phyloP scores from a whole-genome alignment of 2,888 invertebrate species.

The Papilio gigon region DNA sequence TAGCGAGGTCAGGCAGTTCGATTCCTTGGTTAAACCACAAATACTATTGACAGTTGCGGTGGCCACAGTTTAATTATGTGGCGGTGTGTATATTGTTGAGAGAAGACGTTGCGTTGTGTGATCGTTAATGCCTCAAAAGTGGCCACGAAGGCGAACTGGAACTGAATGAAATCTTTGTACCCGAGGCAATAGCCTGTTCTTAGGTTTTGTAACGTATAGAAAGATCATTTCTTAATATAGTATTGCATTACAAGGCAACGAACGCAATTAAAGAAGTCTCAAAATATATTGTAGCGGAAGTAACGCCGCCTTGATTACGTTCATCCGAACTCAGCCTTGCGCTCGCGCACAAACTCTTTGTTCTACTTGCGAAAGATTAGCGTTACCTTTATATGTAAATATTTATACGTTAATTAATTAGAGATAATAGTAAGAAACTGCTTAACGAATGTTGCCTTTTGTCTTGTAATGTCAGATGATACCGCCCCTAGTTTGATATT shows the following conservation, averaged over 20 bases:
- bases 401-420: conserved; percentile 19
- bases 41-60: conserved; percentile 18
- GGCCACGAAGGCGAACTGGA: not conserved
- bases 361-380: conserved; percentile 14
- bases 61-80: conserved; percentile 7
- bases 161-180: not conserved
- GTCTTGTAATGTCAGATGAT: no score
- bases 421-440: not conserved
- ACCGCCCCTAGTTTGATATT: no score
- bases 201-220: no score
- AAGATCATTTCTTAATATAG: no score
- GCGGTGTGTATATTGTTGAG: not conserved
- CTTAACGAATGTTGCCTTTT: not conserved
- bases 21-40: not conserved
- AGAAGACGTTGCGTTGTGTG: not conserved
- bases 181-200: no score
- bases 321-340: conserved; percentile 24
- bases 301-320: conserved; percentile 19
- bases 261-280: not conserved
- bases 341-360: conserved; percentile 27
- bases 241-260: no score
- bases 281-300: not conserved
- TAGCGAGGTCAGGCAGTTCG: not conserved
- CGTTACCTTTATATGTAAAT: conserved; percentile 13
- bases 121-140: not conserved